Conservation (phyloP, 2,888 invertebrate genomes). For the Euphydryas editha region DNA sequence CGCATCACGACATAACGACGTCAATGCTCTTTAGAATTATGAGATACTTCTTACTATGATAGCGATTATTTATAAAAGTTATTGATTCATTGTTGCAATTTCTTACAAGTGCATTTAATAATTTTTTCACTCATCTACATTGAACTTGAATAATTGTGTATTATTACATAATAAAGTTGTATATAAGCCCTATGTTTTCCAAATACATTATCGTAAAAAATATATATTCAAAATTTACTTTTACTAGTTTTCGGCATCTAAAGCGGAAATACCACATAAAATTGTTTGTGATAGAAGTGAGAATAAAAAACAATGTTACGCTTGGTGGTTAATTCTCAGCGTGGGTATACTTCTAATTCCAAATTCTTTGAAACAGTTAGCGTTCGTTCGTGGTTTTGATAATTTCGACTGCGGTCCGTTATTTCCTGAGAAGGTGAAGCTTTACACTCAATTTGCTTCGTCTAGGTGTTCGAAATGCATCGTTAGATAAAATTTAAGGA, state of each 20-base stretch:
- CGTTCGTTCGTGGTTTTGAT: conserved; percentile 65
- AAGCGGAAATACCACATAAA: neutral
- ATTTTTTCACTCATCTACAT: neutral
- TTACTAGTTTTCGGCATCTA: neutral
- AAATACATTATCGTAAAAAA: no score
- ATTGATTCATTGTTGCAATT: conserved; percentile 1
- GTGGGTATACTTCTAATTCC: conserved; percentile 61
- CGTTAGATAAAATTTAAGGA: conserved; percentile 28
- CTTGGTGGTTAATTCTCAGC: conserved; percentile 50
- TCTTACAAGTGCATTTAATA: neutral
- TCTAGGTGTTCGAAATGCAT: conserved; percentile 21
- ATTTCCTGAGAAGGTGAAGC: conserved; percentile 58
- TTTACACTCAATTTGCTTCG: conserved; percentile 30
- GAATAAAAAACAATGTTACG: conserved; percentile 47
- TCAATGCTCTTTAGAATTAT: conserved; percentile 47
- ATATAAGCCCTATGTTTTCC: no score
- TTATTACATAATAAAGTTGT: no score
- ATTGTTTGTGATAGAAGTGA: neutral
- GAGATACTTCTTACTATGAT: conserved; percentile 37
- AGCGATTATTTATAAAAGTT: neutral
- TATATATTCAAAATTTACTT: no score
- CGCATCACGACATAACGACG: conserved; percentile 46
- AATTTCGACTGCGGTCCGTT: conserved; percentile 72
- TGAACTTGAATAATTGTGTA: neutral
- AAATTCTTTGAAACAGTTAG: conserved; percentile 62